Evolutionary conservation across 2,797 vertebrate genomes (phyloP).

Genomic region (Fistularia commersonii): DNA sequence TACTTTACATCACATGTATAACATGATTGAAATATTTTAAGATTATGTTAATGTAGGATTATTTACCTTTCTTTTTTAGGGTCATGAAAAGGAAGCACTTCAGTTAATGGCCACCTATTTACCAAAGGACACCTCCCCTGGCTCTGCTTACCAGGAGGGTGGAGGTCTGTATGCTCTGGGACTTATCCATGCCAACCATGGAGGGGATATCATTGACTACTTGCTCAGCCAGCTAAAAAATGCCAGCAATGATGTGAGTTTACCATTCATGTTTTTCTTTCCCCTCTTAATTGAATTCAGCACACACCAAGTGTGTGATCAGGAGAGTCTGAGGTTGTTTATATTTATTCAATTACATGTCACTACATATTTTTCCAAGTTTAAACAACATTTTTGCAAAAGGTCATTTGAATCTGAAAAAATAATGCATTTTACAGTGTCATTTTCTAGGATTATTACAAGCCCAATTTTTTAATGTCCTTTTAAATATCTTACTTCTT

Average conservation of each 20-base stretch:
- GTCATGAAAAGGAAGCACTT: slow-evolving; percentile 97
- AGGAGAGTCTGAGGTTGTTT: too few species aligned
- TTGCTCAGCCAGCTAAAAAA: slow-evolving; percentile 97
- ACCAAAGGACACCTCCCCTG: slow-evolving; percentile 97
- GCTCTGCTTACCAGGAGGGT: slow-evolving; percentile 97
- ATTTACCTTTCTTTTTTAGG: slow-evolving; percentile 67
- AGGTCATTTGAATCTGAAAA: too few species aligned
- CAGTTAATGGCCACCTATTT: slow-evolving; percentile 98
- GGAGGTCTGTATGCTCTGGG: slow-evolving; percentile 95
- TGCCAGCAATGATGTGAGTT: slow-evolving; percentile 94
- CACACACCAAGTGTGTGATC: too few species aligned
- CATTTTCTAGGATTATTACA: too few species aligned
- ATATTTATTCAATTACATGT: too few species aligned
- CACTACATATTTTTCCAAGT: too few species aligned
- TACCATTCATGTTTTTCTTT: neutral
- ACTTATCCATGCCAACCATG: slow-evolving; percentile 98
- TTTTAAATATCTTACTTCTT: neutral
- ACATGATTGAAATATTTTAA: neutral
- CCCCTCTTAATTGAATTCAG: too few species aligned
- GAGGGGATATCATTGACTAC: slow-evolving; percentile 98
- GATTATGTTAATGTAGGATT: neutral
- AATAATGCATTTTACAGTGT: too few species aligned
- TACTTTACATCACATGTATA: slow-evolving; percentile 11
- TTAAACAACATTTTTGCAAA: too few species aligned
- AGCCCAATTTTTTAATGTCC: too few species aligned